phyloP scores from a whole-genome alignment of 2,888 invertebrate species.

The Catocala sponsa region DNA sequence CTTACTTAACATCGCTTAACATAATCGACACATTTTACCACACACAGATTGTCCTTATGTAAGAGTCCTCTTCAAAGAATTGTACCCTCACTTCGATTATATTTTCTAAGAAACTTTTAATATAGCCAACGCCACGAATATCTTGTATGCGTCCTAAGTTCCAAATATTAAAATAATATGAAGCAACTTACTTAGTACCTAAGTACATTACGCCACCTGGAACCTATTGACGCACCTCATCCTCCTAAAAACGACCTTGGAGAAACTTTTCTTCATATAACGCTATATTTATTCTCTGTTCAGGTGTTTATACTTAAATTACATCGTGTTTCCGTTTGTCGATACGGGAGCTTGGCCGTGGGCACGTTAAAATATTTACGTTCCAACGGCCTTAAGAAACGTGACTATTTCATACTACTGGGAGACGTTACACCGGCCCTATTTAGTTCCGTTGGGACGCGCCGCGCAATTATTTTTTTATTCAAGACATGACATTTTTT shows the following conservation, averaged over 20 bases:
- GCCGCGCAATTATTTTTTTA: conserved; percentile 1
- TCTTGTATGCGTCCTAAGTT: too few relatives aligned
- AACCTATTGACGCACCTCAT: conserved; percentile 12
- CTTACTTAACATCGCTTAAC: too few relatives aligned
- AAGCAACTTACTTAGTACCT: too few relatives aligned
- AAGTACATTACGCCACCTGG: conserved; percentile 3
- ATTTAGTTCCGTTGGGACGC: conserved; percentile 14
- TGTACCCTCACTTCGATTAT: too few relatives aligned
- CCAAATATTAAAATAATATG: too few relatives aligned
- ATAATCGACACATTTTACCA: too few relatives aligned
- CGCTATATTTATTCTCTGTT: conserved; percentile 26
- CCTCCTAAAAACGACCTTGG: conserved; percentile 24
- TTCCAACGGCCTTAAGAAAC: conserved; percentile 52
- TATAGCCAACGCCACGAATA: too few relatives aligned
- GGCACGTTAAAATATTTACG: conserved; percentile 73
- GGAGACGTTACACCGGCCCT: conserved; percentile 12
- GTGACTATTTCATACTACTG: conserved; percentile 17
- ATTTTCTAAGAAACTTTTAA: too few relatives aligned
- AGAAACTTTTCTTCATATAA: conserved; percentile 28
- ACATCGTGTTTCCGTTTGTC: conserved; percentile 45
- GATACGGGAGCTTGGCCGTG: conserved; percentile 57
- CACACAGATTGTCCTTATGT: too few relatives aligned
- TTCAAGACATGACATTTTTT: conserved; percentile 5
- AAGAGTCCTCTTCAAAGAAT: too few relatives aligned
- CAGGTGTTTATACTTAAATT: conserved; percentile 43